These are phyloP conservation scores for Eurois occulta DNA, from an alignment of 2,888 invertebrate genomes.

Conservation along the genomic window DNA sequence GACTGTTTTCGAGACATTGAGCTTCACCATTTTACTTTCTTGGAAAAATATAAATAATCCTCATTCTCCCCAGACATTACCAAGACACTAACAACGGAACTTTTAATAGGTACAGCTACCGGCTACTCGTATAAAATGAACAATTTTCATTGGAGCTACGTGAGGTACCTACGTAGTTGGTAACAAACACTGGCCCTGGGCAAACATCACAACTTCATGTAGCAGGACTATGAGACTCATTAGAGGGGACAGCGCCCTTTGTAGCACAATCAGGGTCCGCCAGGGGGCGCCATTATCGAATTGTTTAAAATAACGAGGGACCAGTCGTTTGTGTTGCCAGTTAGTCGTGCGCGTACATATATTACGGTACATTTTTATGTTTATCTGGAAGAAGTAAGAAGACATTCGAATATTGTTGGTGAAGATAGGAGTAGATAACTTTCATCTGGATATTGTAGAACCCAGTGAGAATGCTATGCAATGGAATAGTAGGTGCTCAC, in stretches of 20 bases:
- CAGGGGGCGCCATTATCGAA: constrained; percentile 85
- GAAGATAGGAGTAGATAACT: too few relatives aligned
- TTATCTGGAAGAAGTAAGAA: constrained; percentile 1
- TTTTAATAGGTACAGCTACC: constrained; percentile 38
- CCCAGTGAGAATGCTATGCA: background rate
- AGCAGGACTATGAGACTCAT: constrained; percentile 78
- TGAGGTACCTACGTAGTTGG: constrained; percentile 53
- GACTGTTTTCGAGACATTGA: background rate
- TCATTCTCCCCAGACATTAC: constrained; percentile 28
- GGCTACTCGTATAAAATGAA: constrained; percentile 45
- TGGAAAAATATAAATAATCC: constrained; percentile 29
- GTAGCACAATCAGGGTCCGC: constrained; percentile 80
- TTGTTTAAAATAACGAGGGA: constrained; percentile 89
- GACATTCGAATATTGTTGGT: background rate
- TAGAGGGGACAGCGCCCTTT: constrained; percentile 82
- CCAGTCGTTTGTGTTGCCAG: constrained; percentile 69
- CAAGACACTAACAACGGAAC: constrained; percentile 39
- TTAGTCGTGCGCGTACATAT: constrained; percentile 64
- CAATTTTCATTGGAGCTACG: constrained; percentile 53
- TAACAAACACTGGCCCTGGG: constrained; percentile 74
- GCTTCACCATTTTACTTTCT: constrained; percentile 18
- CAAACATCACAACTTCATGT: constrained; percentile 81
- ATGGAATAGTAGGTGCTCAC: background rate
- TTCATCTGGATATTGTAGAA: background rate
- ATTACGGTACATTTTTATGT: constrained; percentile 31